Evolutionary conservation across 2,888 invertebrate genomes (phyloP).

Genomic region (Xylophagus ater): DNA sequence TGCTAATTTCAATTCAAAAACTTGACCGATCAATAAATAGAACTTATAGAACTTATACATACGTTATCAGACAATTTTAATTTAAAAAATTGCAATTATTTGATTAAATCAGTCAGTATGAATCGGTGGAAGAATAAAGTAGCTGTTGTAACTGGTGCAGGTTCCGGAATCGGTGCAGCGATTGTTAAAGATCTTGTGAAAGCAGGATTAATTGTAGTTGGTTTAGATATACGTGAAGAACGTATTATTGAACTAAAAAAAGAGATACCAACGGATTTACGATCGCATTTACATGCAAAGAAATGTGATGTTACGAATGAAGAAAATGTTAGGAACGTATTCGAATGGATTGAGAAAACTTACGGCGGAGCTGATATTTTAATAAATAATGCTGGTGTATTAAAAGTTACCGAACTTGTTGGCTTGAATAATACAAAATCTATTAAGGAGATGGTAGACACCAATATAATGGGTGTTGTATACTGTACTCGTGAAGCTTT

Average conservation of each 20-base stretch:
- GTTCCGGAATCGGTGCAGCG: conserved; percentile 49
- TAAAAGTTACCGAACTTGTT: too few species aligned
- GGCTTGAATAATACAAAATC: conserved; percentile 8
- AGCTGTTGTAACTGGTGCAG: conserved; percentile 54
- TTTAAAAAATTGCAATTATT: too few species aligned
- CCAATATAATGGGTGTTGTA: conserved; percentile 40
- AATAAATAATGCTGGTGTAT: too few species aligned
- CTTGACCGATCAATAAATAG: not conserved
- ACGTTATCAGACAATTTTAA: not conserved
- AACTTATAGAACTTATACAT: not conserved
- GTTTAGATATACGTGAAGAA: conserved; percentile 42
- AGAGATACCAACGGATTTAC: conserved; percentile 21
- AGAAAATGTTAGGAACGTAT: too few species aligned
- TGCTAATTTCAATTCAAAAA: too few species aligned
- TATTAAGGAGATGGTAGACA: conserved; percentile 34
- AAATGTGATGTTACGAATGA: too few species aligned
- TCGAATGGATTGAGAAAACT: too few species aligned
- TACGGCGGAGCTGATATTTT: too few species aligned
- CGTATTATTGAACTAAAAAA: conserved; percentile 32
- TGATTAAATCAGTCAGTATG: too few species aligned
- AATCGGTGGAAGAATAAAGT: conserved; percentile 50
- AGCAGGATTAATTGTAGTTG: conserved; percentile 45
- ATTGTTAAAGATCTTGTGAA: conserved; percentile 38
- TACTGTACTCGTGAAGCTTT: conserved; percentile 42
- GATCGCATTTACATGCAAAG: conserved; percentile 28